Percentiles rank a stretch among this genome's conserved stretches.
These are phyloP conservation scores for Vandiemenella viatica DNA, from an alignment of 2,888 invertebrate genomes.

Conservation along the genomic window DNA sequence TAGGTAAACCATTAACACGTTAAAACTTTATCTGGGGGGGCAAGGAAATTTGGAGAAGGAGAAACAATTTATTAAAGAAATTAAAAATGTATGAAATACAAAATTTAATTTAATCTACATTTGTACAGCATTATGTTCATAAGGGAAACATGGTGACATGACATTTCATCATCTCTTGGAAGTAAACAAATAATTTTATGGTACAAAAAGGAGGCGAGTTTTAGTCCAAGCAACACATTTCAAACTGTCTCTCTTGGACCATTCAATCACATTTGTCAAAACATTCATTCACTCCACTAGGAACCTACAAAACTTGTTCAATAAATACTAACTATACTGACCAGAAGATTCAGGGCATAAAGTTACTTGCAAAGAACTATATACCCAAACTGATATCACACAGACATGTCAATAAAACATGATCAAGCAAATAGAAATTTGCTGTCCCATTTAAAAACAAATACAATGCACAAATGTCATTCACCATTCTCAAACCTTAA, in stretches of 20 bases:
- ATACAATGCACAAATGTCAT: no score
- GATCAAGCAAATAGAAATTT: not conserved
- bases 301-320: not conserved
- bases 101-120: slow-evolving; percentile 11
- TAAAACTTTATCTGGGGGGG: no score
- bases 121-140: slow-evolving; percentile 6
- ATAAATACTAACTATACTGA: not conserved
- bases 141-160: not conserved
- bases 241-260: not conserved
- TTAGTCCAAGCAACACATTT: not conserved
- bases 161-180: not conserved
- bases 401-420: not conserved
- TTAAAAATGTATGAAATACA: no score
- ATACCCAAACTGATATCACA: not conserved
- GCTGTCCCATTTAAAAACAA: no score
- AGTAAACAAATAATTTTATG: no score
- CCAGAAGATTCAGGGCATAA: not conserved
- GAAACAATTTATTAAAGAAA: no score
- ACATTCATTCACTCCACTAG: not conserved
- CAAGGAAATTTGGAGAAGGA: no score
- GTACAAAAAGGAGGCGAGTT: not conserved
- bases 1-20: no score
- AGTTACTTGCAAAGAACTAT: no score
- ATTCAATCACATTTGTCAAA: not conserved
- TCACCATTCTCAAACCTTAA: no score